A percentile compares a stretch with the other conserved stretches of the same genome.
phyloP scores from a whole-genome alignment of 1,140 invertebrate species.

The Sycophaga agraensis region DNA sequence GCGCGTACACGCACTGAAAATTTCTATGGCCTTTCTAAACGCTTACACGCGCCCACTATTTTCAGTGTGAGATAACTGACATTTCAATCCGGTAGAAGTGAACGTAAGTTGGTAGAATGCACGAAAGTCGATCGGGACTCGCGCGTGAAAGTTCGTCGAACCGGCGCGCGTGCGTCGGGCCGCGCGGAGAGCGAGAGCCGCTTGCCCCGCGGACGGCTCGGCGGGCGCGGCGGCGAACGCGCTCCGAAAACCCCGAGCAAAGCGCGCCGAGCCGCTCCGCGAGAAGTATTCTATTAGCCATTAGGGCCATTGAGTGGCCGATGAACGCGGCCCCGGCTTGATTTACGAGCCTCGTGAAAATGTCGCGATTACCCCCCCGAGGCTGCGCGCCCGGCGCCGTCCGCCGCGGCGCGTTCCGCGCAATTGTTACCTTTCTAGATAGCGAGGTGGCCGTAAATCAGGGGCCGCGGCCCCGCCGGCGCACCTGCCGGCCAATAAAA shows the following conservation, averaged over 20 bases:
- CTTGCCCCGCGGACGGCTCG: background rate
- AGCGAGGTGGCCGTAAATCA: conserved; percentile 20
- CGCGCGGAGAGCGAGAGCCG: too few relatives aligned
- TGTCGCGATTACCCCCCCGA: conserved; percentile 2
- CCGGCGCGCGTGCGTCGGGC: background rate
- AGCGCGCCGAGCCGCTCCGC: background rate
- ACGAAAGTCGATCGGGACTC: conserved; percentile 29
- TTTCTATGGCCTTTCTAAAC: conserved; percentile 27
- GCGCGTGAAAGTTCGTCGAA: conserved; percentile 30
- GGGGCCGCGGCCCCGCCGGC: background rate
- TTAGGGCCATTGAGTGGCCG: background rate
- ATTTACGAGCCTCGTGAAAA: conserved; percentile 14
- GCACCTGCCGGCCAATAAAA: conserved; percentile 1
- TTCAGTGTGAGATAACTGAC: conserved; percentile 30
- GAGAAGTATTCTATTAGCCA: conserved; percentile 14
- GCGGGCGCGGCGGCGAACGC: too few relatives aligned
- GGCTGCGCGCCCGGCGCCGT: background rate
- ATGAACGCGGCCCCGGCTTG: background rate
- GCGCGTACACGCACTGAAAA: conserved; percentile 8
- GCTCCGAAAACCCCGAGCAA: background rate
- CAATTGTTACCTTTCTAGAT: conserved; percentile 16
- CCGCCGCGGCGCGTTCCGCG: conserved; percentile 11
- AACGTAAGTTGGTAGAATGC: conserved; percentile 28
- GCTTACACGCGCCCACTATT: conserved; percentile 27
- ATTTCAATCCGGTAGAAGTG: conserved; percentile 31